Evolutionary conservation across 1,140 invertebrate genomes (phyloP).

Genomic region (Diplogasteroides magnus): DNA sequence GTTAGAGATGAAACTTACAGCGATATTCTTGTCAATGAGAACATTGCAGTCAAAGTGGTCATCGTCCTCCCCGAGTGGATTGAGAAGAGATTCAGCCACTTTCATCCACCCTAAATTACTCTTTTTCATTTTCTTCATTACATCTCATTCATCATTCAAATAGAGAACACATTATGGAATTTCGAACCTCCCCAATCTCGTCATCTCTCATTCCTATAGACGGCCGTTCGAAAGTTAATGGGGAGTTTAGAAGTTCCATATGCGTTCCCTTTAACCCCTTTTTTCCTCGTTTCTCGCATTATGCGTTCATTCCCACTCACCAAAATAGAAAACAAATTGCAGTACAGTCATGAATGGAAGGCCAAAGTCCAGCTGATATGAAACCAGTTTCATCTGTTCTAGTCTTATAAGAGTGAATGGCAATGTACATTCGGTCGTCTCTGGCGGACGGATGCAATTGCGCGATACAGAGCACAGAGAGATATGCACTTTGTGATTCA

Average conservation of each 20-base stretch:
- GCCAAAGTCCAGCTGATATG: neutral
- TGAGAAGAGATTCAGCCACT: slow-evolving; percentile 77
- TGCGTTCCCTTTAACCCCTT: no score
- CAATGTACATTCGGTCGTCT: no score
- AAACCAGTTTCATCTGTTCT: no score
- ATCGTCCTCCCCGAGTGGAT: slow-evolving; percentile 74
- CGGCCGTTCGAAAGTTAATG: no score
- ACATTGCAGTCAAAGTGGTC: slow-evolving; percentile 15
- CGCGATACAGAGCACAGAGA: no score
- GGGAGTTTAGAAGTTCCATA: slow-evolving; percentile 83
- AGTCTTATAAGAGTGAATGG: neutral
- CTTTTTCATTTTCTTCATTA: no score
- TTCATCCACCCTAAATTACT: slow-evolving; percentile 96
- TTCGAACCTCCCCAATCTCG: slow-evolving; percentile 91
- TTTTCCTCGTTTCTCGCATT: no score
- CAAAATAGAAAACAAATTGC: neutral
- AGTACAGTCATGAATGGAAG: neutral
- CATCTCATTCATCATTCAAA: no score
- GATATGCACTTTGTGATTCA: no score
- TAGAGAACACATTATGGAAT: no score
- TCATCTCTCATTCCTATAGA: slow-evolving; percentile 73
- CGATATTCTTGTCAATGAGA: slow-evolving; percentile 15
- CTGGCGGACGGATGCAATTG: no score
- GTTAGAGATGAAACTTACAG: slow-evolving; percentile 12
- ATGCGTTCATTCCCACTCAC: neutral